phyloP scores from a whole-genome alignment of 2,113 vertebrate species.

The Macquaria ambigua region DNA sequence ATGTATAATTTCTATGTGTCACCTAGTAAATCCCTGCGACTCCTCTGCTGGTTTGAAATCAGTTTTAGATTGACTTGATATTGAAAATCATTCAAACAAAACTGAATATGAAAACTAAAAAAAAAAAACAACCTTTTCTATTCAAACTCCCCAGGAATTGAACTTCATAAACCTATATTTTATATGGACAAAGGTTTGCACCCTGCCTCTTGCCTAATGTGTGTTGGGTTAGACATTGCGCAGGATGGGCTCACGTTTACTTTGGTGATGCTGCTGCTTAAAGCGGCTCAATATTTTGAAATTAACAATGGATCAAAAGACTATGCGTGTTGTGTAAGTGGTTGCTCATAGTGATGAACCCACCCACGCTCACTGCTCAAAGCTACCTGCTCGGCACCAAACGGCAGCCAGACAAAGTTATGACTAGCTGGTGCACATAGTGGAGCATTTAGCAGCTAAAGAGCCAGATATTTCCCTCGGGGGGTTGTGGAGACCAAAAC shows the following conservation, averaged over 20 bases:
- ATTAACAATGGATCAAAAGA: background rate
- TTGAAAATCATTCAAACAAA: background rate
- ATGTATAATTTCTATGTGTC: background rate
- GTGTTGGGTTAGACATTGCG: background rate
- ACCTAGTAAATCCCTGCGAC: background rate
- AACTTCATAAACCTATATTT: background rate
- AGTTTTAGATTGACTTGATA: background rate
- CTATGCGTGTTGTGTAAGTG: too few relatives aligned
- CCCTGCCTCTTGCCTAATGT: background rate
- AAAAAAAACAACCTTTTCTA: background rate
- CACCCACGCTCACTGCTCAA: background rate
- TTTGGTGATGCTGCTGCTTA: background rate
- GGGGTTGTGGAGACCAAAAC: background rate
- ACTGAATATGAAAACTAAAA: background rate
- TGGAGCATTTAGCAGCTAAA: background rate
- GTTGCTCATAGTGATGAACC: background rate
- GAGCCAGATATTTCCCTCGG: background rate
- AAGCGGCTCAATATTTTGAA: background rate
- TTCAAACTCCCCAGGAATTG: background rate
- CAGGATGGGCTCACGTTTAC: background rate
- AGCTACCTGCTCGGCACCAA: background rate
- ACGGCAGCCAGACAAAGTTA: background rate
- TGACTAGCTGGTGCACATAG: background rate
- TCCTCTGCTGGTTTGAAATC: background rate
- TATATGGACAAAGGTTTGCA: background rate